A percentile compares a stretch with the other conserved stretches of the same genome.
Evolutionary conservation across 2,113 vertebrate species (phyloP).

Genomic region (Sardina pilchardus): DNA sequence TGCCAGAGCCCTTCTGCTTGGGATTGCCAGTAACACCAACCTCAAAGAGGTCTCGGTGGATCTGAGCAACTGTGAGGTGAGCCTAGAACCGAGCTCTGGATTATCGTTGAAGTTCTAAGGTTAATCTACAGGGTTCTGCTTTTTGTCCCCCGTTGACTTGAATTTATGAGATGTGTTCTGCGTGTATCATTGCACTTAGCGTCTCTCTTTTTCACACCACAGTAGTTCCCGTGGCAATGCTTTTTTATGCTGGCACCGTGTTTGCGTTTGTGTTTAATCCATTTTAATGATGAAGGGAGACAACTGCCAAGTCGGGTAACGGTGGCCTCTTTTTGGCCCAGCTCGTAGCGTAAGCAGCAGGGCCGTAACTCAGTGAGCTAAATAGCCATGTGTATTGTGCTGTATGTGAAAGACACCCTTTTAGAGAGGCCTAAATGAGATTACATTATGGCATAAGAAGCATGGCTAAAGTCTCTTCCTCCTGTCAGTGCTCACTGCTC

Average conservation of each 20-base stretch:
- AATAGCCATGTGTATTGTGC: background rate
- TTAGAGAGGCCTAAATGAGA: background rate
- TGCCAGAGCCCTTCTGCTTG: conserved; percentile 86
- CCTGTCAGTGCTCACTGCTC: background rate
- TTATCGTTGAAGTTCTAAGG: background rate
- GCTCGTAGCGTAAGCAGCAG: background rate
- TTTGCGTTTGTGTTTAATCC: background rate
- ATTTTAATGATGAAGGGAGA: conserved; percentile 1
- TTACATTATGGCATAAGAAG: conserved; percentile 7
- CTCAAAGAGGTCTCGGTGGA: conserved; percentile 92
- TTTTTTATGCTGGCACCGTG: background rate
- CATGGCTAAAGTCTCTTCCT: background rate
- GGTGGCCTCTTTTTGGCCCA: background rate
- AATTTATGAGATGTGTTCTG: background rate
- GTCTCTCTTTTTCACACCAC: background rate
- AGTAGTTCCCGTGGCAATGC: background rate
- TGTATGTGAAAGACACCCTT: background rate
- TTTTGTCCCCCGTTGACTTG: background rate
- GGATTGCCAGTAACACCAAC: conserved; percentile 91
- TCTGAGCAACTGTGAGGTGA: conserved; percentile 95
- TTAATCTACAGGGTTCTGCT: background rate
- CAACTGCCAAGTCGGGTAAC: background rate
- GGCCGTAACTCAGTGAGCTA: background rate
- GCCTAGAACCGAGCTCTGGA: conserved; percentile 30
- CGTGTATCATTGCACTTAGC: background rate